These are phyloP conservation scores for Trypoxylus dichotomus DNA, from an alignment of 1,140 invertebrate genomes.

Conservation along the genomic window DNA sequence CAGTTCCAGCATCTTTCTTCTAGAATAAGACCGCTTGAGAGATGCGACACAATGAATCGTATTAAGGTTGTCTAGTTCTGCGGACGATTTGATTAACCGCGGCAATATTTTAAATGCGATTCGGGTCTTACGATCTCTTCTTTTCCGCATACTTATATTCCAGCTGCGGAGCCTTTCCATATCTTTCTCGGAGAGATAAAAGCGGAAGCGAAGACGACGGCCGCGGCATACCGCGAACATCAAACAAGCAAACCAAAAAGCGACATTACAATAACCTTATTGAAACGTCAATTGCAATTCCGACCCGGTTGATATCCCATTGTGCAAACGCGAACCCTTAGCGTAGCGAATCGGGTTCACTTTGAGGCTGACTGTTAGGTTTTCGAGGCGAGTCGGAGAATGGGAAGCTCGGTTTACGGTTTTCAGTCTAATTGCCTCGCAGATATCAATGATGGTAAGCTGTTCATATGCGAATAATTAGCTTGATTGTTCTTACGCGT, in stretches of 20 bases:
- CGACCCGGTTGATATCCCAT: background rate
- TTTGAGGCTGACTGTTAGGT: background rate
- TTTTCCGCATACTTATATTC: background rate
- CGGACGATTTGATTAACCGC: background rate
- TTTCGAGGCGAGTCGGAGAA: background rate
- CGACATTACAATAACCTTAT: conserved; percentile 15
- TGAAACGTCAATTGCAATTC: conserved; percentile 22
- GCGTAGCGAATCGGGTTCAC: background rate
- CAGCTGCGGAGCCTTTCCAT: background rate
- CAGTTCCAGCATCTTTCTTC: too few species aligned
- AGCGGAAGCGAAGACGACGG: background rate
- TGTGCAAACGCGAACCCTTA: background rate
- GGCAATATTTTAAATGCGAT: background rate
- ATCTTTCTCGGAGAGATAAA: background rate
- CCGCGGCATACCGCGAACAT: background rate
- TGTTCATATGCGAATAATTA: conserved; percentile 1
- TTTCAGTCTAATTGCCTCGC: background rate
- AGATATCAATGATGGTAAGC: background rate
- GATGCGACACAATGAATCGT: too few species aligned
- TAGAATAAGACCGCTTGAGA: too few species aligned
- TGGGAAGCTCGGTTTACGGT: background rate
- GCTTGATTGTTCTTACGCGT: conserved; percentile 1
- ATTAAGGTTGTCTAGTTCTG: background rate
- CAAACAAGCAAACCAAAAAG: background rate
- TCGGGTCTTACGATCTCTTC: background rate